Evolutionary conservation across 2,888 invertebrate genomes (phyloP), one percentile per base, ranked within the genome.

Genomic region (Cactoblastis cactorum): DNA sequence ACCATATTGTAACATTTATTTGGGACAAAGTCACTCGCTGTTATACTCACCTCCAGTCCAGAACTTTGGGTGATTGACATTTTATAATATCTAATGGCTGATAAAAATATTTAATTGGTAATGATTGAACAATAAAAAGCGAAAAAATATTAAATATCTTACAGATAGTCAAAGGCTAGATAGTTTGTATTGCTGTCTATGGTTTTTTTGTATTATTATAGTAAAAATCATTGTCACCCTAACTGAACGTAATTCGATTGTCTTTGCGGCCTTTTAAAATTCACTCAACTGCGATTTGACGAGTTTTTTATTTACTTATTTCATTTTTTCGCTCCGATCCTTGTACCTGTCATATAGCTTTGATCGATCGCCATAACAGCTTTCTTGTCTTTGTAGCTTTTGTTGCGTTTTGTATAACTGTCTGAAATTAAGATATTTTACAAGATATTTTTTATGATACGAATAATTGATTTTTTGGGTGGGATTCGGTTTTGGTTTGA

Each of bases 281-380:
- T 43, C 28, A 28, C 15, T 28, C 17, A 17, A 3, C 43, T 15
- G 24, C 24, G 9, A 14, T 28, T 28, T 15, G 28, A 28, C 43
- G 15, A 28, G 11, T 24, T 43, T 43, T 43, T 43, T n/a, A n/a
- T 43, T 15, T 43, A n/a, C 14, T 11, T 43, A 14, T 1, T 11
- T 32, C n/a, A 15, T 24, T 28, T 14, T 17, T 9, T 15, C 28
- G 28, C 28, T 8, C 3, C 9, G 28, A 43, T 43, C 17, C 28
- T 43, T 43, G 32, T 32, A 43, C 3, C 51, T 64, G 67, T 64
- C 67, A 69, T 65, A 56, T 60, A 49, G 53, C 53, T 65, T 65
- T 69, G 81, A 81, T 82, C 72, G 81, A 80, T 80, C 59, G 65
- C 57, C 55, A 51, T 62, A 58, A 52, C 53, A 24, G 11, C 22